phyloP scores from a whole-genome alignment of 35 echinoderm and acorn worm species.

The Nesometra sesokonis region DNA sequence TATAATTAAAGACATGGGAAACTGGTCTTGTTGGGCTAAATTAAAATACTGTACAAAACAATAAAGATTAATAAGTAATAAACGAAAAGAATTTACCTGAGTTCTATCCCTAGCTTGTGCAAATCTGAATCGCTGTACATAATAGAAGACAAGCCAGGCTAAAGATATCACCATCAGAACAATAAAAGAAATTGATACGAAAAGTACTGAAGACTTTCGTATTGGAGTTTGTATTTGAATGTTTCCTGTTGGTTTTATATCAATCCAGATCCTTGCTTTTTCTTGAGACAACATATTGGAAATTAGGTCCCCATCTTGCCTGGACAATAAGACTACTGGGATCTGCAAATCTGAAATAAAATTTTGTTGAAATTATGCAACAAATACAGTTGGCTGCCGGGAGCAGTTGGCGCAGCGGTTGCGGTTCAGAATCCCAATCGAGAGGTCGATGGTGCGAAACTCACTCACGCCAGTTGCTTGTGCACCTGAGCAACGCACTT shows the following conservation, averaged over 20 bases:
- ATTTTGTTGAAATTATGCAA: background rate
- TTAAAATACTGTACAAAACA: too few species aligned
- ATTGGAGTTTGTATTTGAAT: slow-evolving; percentile 38
- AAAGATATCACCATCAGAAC: slow-evolving; percentile 95
- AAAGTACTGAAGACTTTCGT: slow-evolving; percentile 80
- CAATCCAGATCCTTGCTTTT: background rate
- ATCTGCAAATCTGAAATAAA: background rate
- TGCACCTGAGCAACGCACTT: too few species aligned
- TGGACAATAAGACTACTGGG: background rate
- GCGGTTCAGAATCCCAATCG: too few species aligned
- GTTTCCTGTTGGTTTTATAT: background rate
- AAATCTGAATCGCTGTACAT: slow-evolving; percentile 89
- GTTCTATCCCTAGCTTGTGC: slow-evolving; percentile 91
- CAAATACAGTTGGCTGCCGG: too few species aligned
- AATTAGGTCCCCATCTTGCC: background rate
- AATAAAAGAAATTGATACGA: slow-evolving; percentile 91
- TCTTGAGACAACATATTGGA: background rate
- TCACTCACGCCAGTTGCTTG: too few species aligned
- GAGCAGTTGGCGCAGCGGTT: too few species aligned
- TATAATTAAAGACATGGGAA: too few species aligned
- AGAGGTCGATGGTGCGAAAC: too few species aligned
- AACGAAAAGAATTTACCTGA: slow-evolving; percentile 42
- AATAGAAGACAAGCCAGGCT: slow-evolving; percentile 98
- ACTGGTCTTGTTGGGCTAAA: too few species aligned
- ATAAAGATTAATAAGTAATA: background rate